Evolutionary conservation across 2,888 invertebrate genomes (phyloP).

Genomic region (Spialia ferax): DNA sequence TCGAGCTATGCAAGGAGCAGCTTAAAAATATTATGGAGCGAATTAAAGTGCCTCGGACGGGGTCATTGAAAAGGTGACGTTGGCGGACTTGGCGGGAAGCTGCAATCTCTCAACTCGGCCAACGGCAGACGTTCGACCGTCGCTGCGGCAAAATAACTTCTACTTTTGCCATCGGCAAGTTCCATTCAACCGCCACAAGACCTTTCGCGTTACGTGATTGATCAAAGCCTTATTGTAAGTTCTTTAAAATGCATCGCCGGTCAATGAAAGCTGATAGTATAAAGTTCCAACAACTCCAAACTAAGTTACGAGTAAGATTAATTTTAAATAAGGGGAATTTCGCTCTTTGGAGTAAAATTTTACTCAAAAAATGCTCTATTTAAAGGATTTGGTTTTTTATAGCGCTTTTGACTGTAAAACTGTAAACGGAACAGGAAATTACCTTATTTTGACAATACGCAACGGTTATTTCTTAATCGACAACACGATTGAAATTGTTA

Average conservation of each 20-base stretch:
- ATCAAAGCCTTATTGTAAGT: conserved; percentile 76
- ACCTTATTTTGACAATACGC: too few species aligned
- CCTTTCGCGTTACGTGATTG: conserved; percentile 80
- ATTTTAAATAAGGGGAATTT: background rate
- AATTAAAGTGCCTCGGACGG: conserved; percentile 40
- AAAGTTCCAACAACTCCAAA: conserved; percentile 10
- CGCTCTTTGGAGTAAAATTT: background rate
- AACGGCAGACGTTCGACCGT: conserved; percentile 63
- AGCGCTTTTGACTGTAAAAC: too few species aligned
- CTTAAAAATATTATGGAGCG: conserved; percentile 46
- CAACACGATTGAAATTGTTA: too few species aligned
- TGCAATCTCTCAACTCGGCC: conserved; percentile 73
- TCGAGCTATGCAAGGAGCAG: background rate
- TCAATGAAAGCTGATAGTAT: conserved; percentile 49
- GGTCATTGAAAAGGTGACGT: conserved; percentile 73
- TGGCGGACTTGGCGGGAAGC: conserved; percentile 61
- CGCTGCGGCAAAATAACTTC: conserved; percentile 75
- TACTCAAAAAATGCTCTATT: background rate
- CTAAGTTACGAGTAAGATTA: background rate
- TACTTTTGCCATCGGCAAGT: conserved; percentile 60
- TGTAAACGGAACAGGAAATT: too few species aligned
- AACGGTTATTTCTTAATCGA: too few species aligned
- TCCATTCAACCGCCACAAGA: conserved; percentile 78
- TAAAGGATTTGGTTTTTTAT: background rate
- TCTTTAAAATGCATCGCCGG: conserved; percentile 69